Conservation (phyloP, 1,140 invertebrate species). For the Anagrus nilaparvatae region DNA sequence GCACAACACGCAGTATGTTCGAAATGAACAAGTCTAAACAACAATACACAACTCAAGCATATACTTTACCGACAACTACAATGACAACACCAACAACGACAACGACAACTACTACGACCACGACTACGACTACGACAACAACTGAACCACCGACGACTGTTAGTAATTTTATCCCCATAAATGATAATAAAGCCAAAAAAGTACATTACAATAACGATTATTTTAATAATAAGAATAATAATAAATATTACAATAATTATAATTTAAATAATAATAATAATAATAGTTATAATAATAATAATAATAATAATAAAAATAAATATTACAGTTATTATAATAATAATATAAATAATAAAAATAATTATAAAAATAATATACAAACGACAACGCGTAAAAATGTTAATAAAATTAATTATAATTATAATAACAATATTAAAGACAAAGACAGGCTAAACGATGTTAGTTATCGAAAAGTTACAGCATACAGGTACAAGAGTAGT, state of each 20-base stretch:
- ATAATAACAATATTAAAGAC: slow-evolving; percentile 24
- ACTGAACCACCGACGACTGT: slow-evolving; percentile 22
- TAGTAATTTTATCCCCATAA: slow-evolving; percentile 24
- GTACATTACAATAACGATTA: slow-evolving; percentile 12
- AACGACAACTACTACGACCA: slow-evolving; percentile 11
- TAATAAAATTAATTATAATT: slow-evolving; percentile 26
- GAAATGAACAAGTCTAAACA: slow-evolving; percentile 21
- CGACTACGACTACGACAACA: slow-evolving; percentile 12
- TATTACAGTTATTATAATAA: slow-evolving; percentile 21
- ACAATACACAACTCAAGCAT: slow-evolving; percentile 20
- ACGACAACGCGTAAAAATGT: slow-evolving; percentile 25
- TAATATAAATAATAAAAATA: slow-evolving; percentile 14
- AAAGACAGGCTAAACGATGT: slow-evolving; percentile 29
- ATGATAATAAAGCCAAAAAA: slow-evolving; percentile 14
- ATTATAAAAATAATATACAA: slow-evolving; percentile 11
- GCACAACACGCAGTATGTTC: slow-evolving; percentile 33
- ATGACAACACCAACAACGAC: slow-evolving; percentile 12
- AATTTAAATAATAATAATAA: too few relatives aligned
- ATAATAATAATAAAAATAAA: slow-evolving; percentile 7
- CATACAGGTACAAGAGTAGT: slow-evolving; percentile 36
- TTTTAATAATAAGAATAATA: slow-evolving; percentile 12
- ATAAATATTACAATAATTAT: slow-evolving; percentile 18
- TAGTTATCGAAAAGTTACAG: slow-evolving; percentile 33
- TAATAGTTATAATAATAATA: not conserved
- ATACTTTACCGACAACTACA: slow-evolving; percentile 13